Conservation (phyloP, 2,797 vertebrate genomes). For the Alcedo quadribrachys region DNA sequence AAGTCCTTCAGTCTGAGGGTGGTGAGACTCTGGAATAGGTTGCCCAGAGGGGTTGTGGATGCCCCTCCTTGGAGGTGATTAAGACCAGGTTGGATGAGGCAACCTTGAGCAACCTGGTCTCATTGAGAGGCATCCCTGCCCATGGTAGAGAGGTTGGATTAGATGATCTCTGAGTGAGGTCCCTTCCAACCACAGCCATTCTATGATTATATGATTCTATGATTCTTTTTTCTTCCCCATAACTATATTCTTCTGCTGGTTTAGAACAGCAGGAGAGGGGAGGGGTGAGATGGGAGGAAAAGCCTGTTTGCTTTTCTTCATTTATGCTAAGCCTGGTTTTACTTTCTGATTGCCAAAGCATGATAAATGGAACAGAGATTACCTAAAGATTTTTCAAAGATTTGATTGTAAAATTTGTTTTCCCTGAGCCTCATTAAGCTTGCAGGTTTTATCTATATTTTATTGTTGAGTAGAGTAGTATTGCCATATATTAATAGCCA, state of each 20-base stretch:
- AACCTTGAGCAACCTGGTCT: too few species aligned
- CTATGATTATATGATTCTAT: neutral
- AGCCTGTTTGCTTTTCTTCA: constrained; percentile 8
- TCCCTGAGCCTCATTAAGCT: constrained; percentile 24
- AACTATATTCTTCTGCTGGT: neutral
- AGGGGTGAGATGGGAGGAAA: too few species aligned
- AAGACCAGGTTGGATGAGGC: too few species aligned
- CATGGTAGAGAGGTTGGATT: too few species aligned
- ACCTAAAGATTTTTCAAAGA: constrained; percentile 21
- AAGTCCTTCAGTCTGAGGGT: too few species aligned
- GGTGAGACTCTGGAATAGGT: too few species aligned
- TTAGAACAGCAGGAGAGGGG: neutral
- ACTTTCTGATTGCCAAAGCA: constrained; percentile 22
- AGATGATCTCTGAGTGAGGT: too few species aligned
- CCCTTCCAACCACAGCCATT: too few species aligned
- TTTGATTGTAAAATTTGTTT: constrained; percentile 31
- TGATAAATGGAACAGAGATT: constrained; percentile 22
- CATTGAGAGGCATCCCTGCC: too few species aligned
- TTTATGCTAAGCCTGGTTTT: constrained; percentile 27
- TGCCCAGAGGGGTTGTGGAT: too few species aligned
- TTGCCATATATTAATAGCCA: neutral
- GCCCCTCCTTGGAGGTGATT: too few species aligned
- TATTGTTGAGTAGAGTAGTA: neutral
- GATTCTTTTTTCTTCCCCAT: neutral
- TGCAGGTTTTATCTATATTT: constrained; percentile 6